Evolutionary conservation across 2,888 invertebrate species (phyloP), one percentile per base, ranked within the genome.

Genomic region (Cantharis rustica): DNA sequence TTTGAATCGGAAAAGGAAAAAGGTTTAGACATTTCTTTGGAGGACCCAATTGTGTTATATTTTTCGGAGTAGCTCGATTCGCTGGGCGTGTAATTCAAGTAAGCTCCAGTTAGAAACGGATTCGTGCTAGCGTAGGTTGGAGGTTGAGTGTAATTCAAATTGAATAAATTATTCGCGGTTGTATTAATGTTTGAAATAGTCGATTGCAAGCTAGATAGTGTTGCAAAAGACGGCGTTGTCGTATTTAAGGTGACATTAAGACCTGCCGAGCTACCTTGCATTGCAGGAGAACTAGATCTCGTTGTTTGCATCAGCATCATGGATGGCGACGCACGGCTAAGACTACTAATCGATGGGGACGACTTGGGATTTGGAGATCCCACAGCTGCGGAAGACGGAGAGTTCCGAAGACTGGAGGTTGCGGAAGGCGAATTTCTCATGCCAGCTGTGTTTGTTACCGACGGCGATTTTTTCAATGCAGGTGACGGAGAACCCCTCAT

Each of bases 201-300:
- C 64, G 85, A 86, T 76, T 87, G 87, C 27, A 87, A 78, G 61
- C 86, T 84, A 5, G 86, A 83, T 23, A 88, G 81, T 1, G 87
- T 85, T 17, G 87, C 85, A 75, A 87, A 87, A 9, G 87, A 86
- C 31, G 87, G 85, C 0, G 88, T 86, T 3, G 87, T 85, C 1
- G 86, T 89, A 84, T 91, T 91, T 80, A 92, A 86, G 27, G 92
- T 92, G 74, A 92, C 92, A 69, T 92, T 92, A 76, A 92, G 86
- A 15, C 92, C 92, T 11, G 92, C 92, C 11, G 91, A 92, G 66
- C 91, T 92, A 77, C 91, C 91, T 71, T 88, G 88, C 88, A 88
- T 88, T 4, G 88, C 88, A 5, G 89, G 88, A 3, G 88, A 88
- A 72, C 87, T 88, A 9, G 87, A 87, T 75, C 88, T 83, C 20